Evolutionary conservation across 1,140 invertebrate species (phyloP).

Genomic region (Asbolus verrucosus): DNA sequence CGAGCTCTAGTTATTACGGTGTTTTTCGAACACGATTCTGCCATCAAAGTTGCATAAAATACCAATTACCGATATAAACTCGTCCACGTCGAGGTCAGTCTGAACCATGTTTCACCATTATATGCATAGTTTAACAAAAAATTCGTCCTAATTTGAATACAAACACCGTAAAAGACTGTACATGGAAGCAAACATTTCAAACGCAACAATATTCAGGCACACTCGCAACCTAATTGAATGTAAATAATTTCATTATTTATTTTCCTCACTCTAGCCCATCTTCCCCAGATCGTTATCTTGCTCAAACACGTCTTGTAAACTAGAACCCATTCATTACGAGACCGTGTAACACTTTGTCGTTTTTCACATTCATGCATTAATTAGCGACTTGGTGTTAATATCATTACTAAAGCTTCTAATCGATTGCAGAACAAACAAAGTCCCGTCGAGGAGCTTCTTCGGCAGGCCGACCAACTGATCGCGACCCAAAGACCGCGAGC

Average conservation of each 20-base stretch:
- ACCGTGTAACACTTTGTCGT: too few relatives aligned
- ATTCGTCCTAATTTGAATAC: slow-evolving; percentile 10
- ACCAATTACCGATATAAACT: too few relatives aligned
- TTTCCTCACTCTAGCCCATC: too few relatives aligned
- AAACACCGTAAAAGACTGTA: neutral
- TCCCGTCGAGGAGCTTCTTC: slow-evolving; percentile 89
- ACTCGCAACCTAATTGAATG: slow-evolving; percentile 25
- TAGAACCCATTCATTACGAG: too few relatives aligned
- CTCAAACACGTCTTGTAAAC: too few relatives aligned
- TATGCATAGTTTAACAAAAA: neutral
- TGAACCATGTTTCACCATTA: slow-evolving; percentile 1
- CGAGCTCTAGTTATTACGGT: too few relatives aligned
- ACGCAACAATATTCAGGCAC: neutral
- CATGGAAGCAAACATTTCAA: neutral
- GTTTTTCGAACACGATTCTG: too few relatives aligned
- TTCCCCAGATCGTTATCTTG: neutral
- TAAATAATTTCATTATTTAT: slow-evolving; percentile 5
- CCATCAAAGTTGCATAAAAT: too few relatives aligned
- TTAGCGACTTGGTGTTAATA: too few relatives aligned
- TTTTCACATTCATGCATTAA: too few relatives aligned
- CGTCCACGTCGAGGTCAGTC: too few relatives aligned
- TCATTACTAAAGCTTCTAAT: too few relatives aligned
- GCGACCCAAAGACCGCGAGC: slow-evolving; percentile 80
- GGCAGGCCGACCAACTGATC: slow-evolving; percentile 87
- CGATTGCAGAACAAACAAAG: slow-evolving; percentile 87